A percentile compares a stretch with the other conserved stretches of the same genome.
Evolutionary conservation across 2,113 vertebrate species (phyloP).

Genomic region (Drymodes brunneopygia): DNA sequence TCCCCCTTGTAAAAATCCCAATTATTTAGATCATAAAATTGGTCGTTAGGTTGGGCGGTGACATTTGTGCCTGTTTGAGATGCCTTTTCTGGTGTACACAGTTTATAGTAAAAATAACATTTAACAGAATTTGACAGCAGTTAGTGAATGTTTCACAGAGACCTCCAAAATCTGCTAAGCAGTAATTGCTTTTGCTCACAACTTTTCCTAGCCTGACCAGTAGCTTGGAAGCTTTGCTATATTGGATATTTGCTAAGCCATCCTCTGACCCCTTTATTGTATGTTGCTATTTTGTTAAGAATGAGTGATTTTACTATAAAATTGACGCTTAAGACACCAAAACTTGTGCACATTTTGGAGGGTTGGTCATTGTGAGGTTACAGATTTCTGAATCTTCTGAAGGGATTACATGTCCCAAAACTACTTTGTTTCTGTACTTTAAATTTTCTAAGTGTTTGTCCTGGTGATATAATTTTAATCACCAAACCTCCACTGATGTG

Average conservation of each 20-base stretch:
- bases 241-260: background rate
- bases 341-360: background rate
- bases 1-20: background rate
- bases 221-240: background rate
- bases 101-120: background rate
- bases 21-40: background rate
- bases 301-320: background rate
- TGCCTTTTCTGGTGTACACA: background rate
- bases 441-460: background rate
- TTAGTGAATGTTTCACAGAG: background rate
- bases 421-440: background rate
- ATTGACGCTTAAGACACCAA: background rate
- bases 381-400: background rate
- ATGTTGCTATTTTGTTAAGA: background rate
- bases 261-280: background rate
- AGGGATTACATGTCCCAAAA: background rate
- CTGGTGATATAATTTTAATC: background rate
- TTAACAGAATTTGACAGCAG: background rate
- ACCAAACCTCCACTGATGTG: background rate
- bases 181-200: background rate
- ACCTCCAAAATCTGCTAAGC: background rate
- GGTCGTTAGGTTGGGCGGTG: background rate
- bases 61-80: background rate
- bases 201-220: background rate
- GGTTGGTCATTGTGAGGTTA: background rate